Base-by-base conservation (phyloP, 2,797 vertebrate genomes). In the Gallinago stenura region DNA sequence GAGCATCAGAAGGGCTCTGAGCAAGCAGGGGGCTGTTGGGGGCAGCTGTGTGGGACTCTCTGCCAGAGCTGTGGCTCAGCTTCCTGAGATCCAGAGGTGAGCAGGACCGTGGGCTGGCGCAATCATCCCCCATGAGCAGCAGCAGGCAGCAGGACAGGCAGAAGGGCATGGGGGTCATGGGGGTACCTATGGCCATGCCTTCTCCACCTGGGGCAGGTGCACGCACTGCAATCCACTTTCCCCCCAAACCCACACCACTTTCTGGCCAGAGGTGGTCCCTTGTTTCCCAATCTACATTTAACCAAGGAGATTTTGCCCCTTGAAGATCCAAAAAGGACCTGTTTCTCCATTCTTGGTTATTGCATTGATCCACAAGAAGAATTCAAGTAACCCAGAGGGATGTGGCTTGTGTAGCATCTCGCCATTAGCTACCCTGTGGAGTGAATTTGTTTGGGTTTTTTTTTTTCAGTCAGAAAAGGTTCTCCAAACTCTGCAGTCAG, bases 71-170 rank as follows among this genome's bases (percentile, higher is more conserved):
- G 68, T 37, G 57, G 50, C 37, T 68, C n/a, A 77, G 28, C 50
- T 84, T 39, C 7, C 31, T 1, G 0, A 31, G 14, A 12, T 24
- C 20, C 8, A 3, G 25, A 3, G 25, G 28, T 53, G 48, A 71
- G 33, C 28, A 71, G 17, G 25, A 39, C 43, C 7, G 3, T n/a
- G 68, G 62, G 43, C 30, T 11, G 7, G 20, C 73, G 48, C 77
- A 66, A 13, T 62, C 0, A 0, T 31, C 16, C 18, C 37, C 50
- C 0, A 0, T 48, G 33, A 51, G 37, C 45, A 31, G 24, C 35
- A 61, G n/a, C 3, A 3, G 62, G 83, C 54, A 53, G 21, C 37
- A 48, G 30, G 33, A 71, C 18, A n/a, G 28, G 39, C 15, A 72
- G 50, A 26, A 62, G 30, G 51, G 21, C 22, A 56, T 18, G 10